Percentiles rank a stretch among this genome's conserved stretches.
phyloP scores from a whole-genome alignment of 2,797 vertebrate genomes.

The Aplochiton taeniatus region DNA sequence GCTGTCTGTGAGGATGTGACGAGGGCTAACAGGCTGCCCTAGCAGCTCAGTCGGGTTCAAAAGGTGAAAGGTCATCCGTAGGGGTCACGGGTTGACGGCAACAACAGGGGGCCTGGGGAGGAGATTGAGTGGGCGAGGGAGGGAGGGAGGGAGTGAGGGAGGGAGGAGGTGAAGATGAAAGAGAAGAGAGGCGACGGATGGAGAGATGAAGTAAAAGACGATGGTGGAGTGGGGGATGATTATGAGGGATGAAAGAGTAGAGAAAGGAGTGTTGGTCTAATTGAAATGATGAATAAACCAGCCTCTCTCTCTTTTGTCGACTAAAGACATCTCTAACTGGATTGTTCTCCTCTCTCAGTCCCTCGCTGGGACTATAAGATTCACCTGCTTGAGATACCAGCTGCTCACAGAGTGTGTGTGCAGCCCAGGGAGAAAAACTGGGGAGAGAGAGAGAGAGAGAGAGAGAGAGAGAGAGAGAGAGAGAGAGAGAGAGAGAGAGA shows the following conservation, averaged over 20 bases:
- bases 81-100: conserved; percentile 25
- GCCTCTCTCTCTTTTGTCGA: conserved; percentile 33
- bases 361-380: conserved; percentile 72
- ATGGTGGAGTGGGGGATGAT: background rate
- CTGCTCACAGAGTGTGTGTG: conserved; percentile 56
- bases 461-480: conserved; percentile 8
- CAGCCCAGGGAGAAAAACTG: conserved; percentile 49
- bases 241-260: background rate
- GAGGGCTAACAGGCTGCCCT: conserved; percentile 11
- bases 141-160: background rate
- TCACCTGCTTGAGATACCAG: conserved; percentile 73
- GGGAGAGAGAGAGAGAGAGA: conserved; percentile 28
- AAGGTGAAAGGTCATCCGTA: conserved; percentile 28
- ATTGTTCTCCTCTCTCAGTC: conserved; percentile 61
- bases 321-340: conserved; percentile 54
- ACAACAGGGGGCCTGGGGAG: background rate
- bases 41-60: conserved; percentile 20
- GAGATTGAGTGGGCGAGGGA: conserved; percentile 16
- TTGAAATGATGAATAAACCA: background rate
- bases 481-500: background rate
- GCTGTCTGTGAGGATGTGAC: conserved; percentile 14
- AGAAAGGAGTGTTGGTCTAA: too few relatives aligned
- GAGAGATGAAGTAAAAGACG: background rate
- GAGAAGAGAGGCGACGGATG: too few relatives aligned
- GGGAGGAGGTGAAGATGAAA: too few relatives aligned